A percentile compares a stretch with the other conserved stretches of the same genome.
Conservation (phyloP, 2,113 vertebrate genomes). For the Colossoma macropomum region DNA sequence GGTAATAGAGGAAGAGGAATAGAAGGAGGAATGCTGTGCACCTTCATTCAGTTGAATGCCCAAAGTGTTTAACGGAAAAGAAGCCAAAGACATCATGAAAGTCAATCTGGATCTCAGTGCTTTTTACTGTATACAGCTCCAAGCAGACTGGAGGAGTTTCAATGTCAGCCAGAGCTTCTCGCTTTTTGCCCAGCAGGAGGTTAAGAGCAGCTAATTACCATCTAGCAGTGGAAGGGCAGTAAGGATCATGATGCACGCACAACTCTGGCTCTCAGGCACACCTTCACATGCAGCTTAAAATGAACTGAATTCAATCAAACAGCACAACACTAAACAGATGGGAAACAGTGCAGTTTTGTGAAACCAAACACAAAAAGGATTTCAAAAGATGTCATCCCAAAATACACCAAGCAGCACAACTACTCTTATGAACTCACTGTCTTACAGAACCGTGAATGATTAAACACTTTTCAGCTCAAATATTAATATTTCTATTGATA, state of each 20-base stretch:
- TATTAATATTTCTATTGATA: too few species aligned
- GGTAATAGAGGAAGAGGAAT: neutral
- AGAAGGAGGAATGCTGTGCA: neutral
- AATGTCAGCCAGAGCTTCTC: slow-evolving; percentile 64
- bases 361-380: too few species aligned
- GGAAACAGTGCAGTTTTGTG: neutral
- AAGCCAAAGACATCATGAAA: neutral
- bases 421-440: too few species aligned
- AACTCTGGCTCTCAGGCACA: neutral
- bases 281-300: neutral
- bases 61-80: neutral
- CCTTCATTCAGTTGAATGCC: neutral
- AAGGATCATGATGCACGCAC: neutral
- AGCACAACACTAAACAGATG: neutral
- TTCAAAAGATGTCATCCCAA: too few species aligned
- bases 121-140: neutral
- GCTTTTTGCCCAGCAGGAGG: slow-evolving; percentile 53
- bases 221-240: slow-evolving; percentile 53
- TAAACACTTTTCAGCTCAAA: too few species aligned
- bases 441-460: too few species aligned
- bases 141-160: slow-evolving; percentile 54
- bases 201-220: slow-evolving; percentile 62
- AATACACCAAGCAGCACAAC: too few species aligned
- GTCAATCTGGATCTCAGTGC: neutral
- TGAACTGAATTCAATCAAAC: neutral